Evolutionary conservation across 1,140 invertebrate genomes (phyloP).

Genomic region (Drosophila grimshawi): DNA sequence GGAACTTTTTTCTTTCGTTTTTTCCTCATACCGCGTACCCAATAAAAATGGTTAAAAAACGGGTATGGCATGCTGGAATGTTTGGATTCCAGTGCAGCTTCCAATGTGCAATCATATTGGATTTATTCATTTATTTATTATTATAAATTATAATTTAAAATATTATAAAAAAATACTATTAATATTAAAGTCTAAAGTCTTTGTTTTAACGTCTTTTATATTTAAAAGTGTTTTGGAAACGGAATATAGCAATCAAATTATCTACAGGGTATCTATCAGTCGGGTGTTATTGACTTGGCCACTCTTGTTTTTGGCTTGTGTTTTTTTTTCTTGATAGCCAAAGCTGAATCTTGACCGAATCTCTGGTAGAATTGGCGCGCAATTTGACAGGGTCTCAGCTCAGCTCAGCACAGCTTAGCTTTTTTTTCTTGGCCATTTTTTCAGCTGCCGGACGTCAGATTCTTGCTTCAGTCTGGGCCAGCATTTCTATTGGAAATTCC

Average conservation of each 20-base stretch:
- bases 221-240: too few relatives aligned
- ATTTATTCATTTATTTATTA: too few relatives aligned
- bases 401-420: constrained; percentile 14
- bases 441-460: not conserved
- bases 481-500: constrained; percentile 47
- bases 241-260: too few relatives aligned
- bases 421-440: constrained; percentile 11
- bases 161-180: not conserved
- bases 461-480: constrained; percentile 51
- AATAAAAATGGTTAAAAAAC: not conserved
- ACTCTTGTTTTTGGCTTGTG: constrained; percentile 19
- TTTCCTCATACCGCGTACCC: not conserved
- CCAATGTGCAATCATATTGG: not conserved
- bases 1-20: constrained; percentile 5
- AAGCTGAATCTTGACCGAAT: constrained; percentile 52
- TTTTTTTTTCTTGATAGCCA: constrained; percentile 44
- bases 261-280: constrained; percentile 1
- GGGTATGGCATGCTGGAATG: not conserved
- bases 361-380: constrained; percentile 73
- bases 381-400: constrained; percentile 41
- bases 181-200: too few relatives aligned
- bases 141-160: not conserved
- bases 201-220: too few relatives aligned
- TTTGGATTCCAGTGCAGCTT: not conserved
- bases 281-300: not conserved